Evolutionary conservation across 2,888 invertebrate species (phyloP).

Genomic region (Gisinianus flammeolus): DNA sequence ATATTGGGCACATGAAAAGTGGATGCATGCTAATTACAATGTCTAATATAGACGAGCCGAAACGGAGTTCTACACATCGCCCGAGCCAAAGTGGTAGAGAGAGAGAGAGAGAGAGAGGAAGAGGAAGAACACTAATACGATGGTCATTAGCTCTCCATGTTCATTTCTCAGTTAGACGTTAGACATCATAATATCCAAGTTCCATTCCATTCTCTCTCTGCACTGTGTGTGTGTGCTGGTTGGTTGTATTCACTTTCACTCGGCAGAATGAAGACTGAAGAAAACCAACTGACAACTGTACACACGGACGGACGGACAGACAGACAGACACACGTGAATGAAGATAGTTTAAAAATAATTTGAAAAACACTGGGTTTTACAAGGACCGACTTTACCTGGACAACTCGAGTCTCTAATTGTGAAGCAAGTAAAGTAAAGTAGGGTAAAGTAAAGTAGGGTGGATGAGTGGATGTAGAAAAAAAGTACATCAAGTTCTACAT

Average conservation of each 20-base stretch:
- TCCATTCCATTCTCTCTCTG: neutral
- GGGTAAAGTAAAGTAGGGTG: no score
- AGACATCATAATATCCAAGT: conserved; percentile 20
- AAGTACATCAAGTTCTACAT: no score
- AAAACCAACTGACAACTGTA: no score
- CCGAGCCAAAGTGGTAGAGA: neutral
- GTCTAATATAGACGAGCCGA: conserved; percentile 4
- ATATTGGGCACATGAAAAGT: conserved; percentile 42
- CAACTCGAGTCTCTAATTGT: conserved; percentile 28
- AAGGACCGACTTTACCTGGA: no score
- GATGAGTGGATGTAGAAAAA: no score
- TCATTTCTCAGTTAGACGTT: conserved; percentile 1
- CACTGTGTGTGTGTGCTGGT: no score
- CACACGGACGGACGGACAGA: neutral
- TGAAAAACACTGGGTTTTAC: conserved; percentile 24
- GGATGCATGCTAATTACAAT: conserved; percentile 50
- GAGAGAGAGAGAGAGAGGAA: neutral
- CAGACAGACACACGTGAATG: neutral
- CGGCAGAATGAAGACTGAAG: no score
- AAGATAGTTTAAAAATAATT: conserved; percentile 2
- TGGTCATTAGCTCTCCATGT: conserved; percentile 29
- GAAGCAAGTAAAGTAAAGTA: neutral
- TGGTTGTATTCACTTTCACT: no score
- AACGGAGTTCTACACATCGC: neutral
- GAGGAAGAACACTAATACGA: neutral